A percentile compares a stretch with the other conserved stretches of the same genome.
Conservation (phyloP, 2,797 vertebrate species). For the Lacerta viridis region DNA sequence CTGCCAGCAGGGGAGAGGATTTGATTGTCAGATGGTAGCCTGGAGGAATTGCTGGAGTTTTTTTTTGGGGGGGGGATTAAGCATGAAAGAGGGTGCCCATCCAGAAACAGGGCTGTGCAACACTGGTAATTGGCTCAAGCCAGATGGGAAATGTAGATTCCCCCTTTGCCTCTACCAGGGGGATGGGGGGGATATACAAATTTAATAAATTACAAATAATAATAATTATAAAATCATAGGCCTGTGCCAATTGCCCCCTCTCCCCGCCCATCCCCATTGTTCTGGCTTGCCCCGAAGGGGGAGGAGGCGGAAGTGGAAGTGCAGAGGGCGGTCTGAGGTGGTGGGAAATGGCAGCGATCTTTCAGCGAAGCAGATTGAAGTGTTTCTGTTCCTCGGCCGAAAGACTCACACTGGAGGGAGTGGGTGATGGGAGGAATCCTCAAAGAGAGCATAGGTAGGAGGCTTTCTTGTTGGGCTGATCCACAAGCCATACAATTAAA, state of each 20-base stretch:
- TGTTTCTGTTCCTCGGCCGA: background rate
- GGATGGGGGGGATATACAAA: too few species aligned
- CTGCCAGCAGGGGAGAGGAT: constrained; percentile 45
- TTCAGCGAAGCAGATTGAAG: constrained; percentile 32
- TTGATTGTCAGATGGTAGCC: constrained; percentile 69
- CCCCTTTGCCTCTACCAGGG: too few species aligned
- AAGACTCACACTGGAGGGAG: background rate
- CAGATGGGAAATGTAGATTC: too few species aligned
- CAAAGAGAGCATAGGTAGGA: background rate
- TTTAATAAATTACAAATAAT: too few species aligned
- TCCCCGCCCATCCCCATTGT: too few species aligned
- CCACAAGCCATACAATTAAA: too few species aligned
- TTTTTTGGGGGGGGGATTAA: background rate
- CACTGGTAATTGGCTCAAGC: too few species aligned
- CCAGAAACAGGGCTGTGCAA: background rate
- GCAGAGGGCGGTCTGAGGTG: constrained; percentile 11
- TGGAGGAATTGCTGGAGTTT: constrained; percentile 34
- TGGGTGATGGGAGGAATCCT: background rate
- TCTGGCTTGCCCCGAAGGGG: background rate
- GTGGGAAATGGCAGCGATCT: constrained; percentile 49
- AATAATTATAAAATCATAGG: too few species aligned
- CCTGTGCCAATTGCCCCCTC: too few species aligned
- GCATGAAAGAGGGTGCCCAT: background rate
- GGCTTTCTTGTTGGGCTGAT: background rate
- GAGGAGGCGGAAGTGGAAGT: background rate